These are phyloP conservation scores for Gryllus longicercus DNA, from an alignment of 2,888 invertebrate genomes.

Conservation along the genomic window DNA sequence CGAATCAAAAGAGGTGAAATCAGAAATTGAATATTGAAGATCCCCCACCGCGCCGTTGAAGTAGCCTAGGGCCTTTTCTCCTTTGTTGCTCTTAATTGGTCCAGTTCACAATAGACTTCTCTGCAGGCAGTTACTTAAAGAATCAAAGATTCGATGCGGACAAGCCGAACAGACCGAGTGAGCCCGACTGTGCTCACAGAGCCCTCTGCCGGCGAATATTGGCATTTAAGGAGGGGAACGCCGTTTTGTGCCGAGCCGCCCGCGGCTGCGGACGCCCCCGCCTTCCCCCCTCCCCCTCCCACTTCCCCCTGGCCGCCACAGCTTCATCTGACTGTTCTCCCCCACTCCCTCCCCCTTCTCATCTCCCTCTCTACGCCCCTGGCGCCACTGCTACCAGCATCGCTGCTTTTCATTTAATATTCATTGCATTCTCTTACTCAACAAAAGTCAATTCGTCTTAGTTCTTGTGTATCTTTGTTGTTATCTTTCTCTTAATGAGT, in stretches of 20 bases:
- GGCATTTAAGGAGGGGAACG: constrained; percentile 5
- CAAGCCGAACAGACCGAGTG: too few relatives aligned
- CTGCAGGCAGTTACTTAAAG: constrained; percentile 10
- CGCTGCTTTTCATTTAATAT: constrained; percentile 8
- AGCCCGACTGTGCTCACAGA: background rate
- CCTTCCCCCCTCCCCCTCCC: background rate
- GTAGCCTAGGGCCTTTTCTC: constrained; percentile 2
- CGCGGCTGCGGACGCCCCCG: background rate
- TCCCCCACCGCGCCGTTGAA: background rate
- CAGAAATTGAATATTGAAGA: background rate
- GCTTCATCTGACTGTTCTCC: background rate
- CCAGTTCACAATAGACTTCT: constrained; percentile 2
- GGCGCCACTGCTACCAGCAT: background rate
- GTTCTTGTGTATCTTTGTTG: constrained; percentile 9
- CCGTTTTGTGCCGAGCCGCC: background rate
- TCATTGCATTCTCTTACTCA: constrained; percentile 8
- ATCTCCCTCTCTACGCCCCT: background rate
- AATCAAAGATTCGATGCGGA: background rate
- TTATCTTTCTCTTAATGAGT: constrained; percentile 11
- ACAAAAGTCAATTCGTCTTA: background rate
- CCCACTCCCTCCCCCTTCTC: background rate
- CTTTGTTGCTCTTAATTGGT: constrained; percentile 2
- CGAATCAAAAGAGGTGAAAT: background rate
- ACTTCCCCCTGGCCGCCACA: background rate
- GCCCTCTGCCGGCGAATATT: background rate